Evolutionary conservation across 2,797 vertebrate species (phyloP).

Genomic region (Gadopsis bispinosus): DNA sequence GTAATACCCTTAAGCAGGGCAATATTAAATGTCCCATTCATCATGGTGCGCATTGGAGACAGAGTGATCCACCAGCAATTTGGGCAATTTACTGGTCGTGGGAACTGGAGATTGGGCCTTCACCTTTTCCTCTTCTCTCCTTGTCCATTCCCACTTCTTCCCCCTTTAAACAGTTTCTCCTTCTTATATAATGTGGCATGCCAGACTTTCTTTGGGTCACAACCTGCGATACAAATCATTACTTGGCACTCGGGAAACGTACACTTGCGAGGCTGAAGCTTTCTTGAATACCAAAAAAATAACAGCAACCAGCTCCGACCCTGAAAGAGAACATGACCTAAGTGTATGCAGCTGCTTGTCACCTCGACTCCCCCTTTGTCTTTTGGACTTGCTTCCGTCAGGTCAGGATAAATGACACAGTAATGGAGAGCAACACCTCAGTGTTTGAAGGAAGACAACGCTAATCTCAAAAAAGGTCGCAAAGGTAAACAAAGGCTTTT

Average conservation of each 20-base stretch:
- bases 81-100: conserved; percentile 71
- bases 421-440: conserved; percentile 36
- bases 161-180: conserved; percentile 17
- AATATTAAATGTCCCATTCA: conserved; percentile 86
- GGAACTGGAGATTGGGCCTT: conserved; percentile 71
- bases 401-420: conserved; percentile 53
- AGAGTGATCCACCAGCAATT: conserved; percentile 65
- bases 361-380: conserved; percentile 67
- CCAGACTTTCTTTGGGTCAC: conserved; percentile 72
- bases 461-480: conserved; percentile 40
- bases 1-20: conserved; percentile 73
- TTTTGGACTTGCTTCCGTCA: conserved; percentile 46
- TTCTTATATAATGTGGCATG: conserved; percentile 55
- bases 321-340: conserved; percentile 65
- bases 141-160: conserved; percentile 50
- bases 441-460: conserved; percentile 36
- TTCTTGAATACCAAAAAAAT: conserved; percentile 50
- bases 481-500: conserved; percentile 42
- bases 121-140: conserved; percentile 55
- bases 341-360: conserved; percentile 75
- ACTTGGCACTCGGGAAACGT: conserved; percentile 61
- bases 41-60: conserved; percentile 62
- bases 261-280: conserved; percentile 52
- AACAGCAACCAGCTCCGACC: conserved; percentile 47
- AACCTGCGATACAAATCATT: conserved; percentile 70